These are phyloP conservation scores for Chrysomallon squamiferum DNA, from an alignment of 1,140 invertebrate genomes.

Conservation along the genomic window DNA sequence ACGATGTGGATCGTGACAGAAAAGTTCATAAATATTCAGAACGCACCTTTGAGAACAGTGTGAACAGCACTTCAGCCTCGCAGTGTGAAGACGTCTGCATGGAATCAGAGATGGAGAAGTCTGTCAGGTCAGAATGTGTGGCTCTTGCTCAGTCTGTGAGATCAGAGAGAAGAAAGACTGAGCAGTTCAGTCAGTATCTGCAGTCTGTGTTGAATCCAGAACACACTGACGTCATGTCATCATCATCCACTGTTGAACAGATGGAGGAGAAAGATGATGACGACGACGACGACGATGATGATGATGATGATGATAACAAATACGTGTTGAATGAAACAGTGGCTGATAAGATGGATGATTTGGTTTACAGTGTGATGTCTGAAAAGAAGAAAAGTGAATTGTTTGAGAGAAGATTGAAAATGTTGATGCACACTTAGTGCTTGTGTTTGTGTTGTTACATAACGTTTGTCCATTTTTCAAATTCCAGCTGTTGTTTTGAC, in stretches of 20 bases:
- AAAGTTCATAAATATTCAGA: background rate
- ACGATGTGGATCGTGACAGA: background rate
- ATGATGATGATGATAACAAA: background rate
- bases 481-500: too few relatives aligned
- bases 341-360: slow-evolving; percentile 11
- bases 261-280: background rate
- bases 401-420: slow-evolving; percentile 23
- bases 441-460: too few relatives aligned
- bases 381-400: slow-evolving; percentile 22
- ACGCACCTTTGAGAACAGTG: background rate
- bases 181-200: slow-evolving; percentile 24
- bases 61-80: background rate
- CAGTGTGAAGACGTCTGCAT: background rate
- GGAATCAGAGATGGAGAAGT: slow-evolving; percentile 1
- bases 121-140: slow-evolving; percentile 5
- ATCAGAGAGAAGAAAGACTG: slow-evolving; percentile 17
- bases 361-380: slow-evolving; percentile 17
- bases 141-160: slow-evolving; percentile 16
- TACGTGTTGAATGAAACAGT: slow-evolving; percentile 4
- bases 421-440: slow-evolving; percentile 14
- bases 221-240: background rate
- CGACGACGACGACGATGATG: background rate
- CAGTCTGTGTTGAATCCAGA: slow-evolving; percentile 11
- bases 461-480: too few relatives aligned
- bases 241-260: background rate